These are phyloP conservation scores for Drosophila quadrilineata DNA, from an alignment of 1,140 invertebrate genomes.

Conservation along the genomic window DNA sequence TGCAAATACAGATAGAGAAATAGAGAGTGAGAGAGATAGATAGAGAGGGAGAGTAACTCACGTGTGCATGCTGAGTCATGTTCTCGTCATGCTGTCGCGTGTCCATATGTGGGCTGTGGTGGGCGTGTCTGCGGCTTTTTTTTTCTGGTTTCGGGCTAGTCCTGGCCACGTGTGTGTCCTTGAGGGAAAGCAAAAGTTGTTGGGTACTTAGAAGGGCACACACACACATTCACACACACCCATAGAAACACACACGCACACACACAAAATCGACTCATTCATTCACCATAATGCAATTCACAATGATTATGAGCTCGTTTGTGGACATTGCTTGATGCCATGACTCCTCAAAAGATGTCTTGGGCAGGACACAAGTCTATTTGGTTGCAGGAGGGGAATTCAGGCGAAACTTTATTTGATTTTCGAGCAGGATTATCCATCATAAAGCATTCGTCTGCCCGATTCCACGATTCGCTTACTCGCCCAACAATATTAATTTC, in stretches of 20 bases:
- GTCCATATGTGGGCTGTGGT: slow-evolving; percentile 9
- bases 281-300: slow-evolving; percentile 22
- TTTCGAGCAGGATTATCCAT: not conserved
- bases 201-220: not conserved
- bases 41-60: not conserved
- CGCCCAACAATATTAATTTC: too few species aligned
- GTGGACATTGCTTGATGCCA: not conserved
- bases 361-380: not conserved
- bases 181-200: slow-evolving; percentile 41
- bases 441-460: not conserved
- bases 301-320: slow-evolving; percentile 20
- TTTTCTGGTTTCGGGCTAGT: slow-evolving; percentile 14
- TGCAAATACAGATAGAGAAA: not conserved
- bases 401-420: not conserved
- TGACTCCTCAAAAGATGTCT: slow-evolving; percentile 1
- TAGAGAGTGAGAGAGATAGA: not conserved
- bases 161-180: slow-evolving; percentile 43
- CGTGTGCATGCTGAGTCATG: slow-evolving; percentile 61
- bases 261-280: not conserved
- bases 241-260: too few species aligned
- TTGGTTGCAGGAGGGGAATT: not conserved
- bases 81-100: slow-evolving; percentile 27
- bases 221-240: too few species aligned
- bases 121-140: slow-evolving; percentile 31
- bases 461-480: not conserved